phyloP scores from a whole-genome alignment of 2,797 vertebrate genomes.

The Sarcoramphus papa region DNA sequence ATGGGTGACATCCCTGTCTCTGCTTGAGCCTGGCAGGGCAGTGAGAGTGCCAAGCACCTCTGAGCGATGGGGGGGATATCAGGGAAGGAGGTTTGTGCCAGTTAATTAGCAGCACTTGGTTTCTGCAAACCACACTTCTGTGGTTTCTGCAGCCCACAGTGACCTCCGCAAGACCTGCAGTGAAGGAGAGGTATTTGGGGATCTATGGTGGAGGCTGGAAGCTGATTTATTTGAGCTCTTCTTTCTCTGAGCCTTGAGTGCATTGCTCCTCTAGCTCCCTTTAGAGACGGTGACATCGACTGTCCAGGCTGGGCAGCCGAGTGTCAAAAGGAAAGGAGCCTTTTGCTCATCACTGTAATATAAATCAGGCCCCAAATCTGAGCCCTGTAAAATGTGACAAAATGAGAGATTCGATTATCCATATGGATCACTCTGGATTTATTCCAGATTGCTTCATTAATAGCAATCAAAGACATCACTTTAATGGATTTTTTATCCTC shows the following conservation, averaged over 20 bases:
- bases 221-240: background rate
- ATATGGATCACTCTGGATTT: conserved; percentile 65
- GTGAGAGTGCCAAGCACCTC: background rate
- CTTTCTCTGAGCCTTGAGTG: background rate
- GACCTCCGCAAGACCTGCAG: background rate
- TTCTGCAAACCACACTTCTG: too few species aligned
- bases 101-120: background rate
- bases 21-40: background rate
- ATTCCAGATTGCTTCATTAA: conserved; percentile 67
- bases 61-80: background rate
- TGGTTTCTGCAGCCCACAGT: background rate
- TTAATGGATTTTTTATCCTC: conserved; percentile 69
- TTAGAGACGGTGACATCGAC: background rate
- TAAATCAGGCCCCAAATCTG: conserved; percentile 3
- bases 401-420: conserved; percentile 59
- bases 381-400: conserved; percentile 46
- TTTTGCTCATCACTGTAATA: background rate
- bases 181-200: background rate
- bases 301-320: background rate
- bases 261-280: background rate
- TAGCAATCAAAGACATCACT: conserved; percentile 62
- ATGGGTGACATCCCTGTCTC: background rate
- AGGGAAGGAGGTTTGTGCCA: background rate
- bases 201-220: background rate
- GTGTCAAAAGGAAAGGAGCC: background rate